These are phyloP conservation scores for Galbula dea DNA, from an alignment of 2,113 vertebrate species.

Conservation along the genomic window DNA sequence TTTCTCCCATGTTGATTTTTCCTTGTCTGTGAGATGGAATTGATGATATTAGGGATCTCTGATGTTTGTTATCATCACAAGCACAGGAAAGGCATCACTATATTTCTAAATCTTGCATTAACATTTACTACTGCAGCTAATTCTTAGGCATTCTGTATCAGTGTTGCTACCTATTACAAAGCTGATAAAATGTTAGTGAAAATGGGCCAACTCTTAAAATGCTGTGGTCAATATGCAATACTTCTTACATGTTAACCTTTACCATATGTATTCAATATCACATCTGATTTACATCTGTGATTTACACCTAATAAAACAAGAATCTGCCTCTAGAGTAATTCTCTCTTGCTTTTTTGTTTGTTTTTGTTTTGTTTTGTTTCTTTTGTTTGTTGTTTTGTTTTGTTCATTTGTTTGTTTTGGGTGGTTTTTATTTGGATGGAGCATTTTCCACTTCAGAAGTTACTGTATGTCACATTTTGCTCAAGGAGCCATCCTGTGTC, in stretches of 20 bases:
- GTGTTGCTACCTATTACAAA: conserved; percentile 31
- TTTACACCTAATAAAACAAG: conserved; percentile 57
- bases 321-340: not conserved
- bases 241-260: conserved; percentile 59
- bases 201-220: conserved; percentile 21
- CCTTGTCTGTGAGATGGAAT: not conserved
- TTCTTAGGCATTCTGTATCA: conserved; percentile 23
- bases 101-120: conserved; percentile 36
- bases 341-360: not conserved
- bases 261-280: conserved; percentile 71
- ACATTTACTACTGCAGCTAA: conserved; percentile 16
- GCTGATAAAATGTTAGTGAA: conserved; percentile 56
- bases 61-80: not conserved
- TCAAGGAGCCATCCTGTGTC: not conserved
- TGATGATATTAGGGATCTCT: not conserved
- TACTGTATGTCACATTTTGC: not conserved
- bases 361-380: no score
- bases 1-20: not conserved
- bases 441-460: not conserved
- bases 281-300: conserved; percentile 68
- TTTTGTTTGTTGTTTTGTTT: no score
- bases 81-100: not conserved
- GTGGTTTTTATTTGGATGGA: not conserved
- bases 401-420: no score
- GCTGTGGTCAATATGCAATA: conserved; percentile 51